These are phyloP conservation scores for Psophia crepitans DNA, from an alignment of 2,113 vertebrate species.

Conservation along the genomic window DNA sequence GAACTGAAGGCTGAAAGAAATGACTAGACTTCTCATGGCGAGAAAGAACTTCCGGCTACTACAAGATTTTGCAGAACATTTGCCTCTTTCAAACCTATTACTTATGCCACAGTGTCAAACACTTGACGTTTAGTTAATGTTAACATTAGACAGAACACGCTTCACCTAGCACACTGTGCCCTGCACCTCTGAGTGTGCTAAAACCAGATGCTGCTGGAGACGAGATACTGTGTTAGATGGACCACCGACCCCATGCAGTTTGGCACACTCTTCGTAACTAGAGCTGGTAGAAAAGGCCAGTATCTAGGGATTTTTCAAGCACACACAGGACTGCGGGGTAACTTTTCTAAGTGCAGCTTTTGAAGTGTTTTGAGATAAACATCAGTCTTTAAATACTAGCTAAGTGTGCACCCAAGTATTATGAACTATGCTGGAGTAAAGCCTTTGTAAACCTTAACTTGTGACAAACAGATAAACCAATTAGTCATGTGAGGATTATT, in stretches of 20 bases:
- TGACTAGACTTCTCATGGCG: not conserved
- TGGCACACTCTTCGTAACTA: not conserved
- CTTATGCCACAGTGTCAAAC: not conserved
- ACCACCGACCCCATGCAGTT: not conserved
- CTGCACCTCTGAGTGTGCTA: not conserved
- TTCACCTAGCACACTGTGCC: not conserved
- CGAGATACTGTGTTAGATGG: not conserved
- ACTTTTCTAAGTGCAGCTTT: not conserved
- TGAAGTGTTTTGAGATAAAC: not conserved
- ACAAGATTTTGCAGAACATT: fast-evolving
- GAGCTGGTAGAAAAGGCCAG: not conserved
- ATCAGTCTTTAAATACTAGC: not conserved
- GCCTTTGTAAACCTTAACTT: not conserved
- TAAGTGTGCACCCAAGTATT: not conserved
- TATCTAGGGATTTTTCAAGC: not conserved
- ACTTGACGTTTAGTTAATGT: not conserved
- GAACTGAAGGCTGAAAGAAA: not conserved
- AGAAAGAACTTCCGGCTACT: not conserved
- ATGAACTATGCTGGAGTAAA: not conserved
- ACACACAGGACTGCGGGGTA: not conserved
- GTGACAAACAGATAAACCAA: not conserved
- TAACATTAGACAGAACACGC: not conserved
- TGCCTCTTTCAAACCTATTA: not conserved
- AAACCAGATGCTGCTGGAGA: not conserved
- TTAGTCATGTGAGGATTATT: not conserved